Evolutionary conservation across 2,797 vertebrate genomes (phyloP).

Genomic region (Sardinella longiceps): DNA sequence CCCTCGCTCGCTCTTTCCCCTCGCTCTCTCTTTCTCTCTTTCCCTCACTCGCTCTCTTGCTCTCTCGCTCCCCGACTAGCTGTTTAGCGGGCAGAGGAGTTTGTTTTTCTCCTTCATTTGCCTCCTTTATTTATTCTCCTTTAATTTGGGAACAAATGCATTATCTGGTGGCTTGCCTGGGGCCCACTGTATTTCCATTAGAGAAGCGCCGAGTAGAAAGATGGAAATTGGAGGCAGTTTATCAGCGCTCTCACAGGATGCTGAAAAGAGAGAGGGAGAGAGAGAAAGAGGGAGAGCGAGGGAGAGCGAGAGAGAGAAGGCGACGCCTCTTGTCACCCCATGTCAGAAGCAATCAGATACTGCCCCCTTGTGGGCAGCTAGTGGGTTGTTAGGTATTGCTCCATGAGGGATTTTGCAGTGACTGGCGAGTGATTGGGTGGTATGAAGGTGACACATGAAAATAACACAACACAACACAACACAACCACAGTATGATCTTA

Average conservation of each 20-base stretch:
- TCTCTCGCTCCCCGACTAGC: slow-evolving; percentile 59
- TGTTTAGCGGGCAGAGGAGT: slow-evolving; percentile 66
- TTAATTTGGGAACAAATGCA: slow-evolving; percentile 70
- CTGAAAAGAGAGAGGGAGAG: neutral
- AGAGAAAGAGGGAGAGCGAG: no score
- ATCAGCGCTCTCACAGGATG: slow-evolving; percentile 27
- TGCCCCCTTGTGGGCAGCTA: neutral
- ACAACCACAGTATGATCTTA: neutral
- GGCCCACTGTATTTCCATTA: slow-evolving; percentile 69
- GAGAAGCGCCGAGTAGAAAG: slow-evolving; percentile 60
- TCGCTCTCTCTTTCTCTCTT: slow-evolving; percentile 58
- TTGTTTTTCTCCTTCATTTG: slow-evolving; percentile 71
- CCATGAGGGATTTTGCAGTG: neutral
- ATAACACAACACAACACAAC: no score
- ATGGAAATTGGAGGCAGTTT: slow-evolving; percentile 66
- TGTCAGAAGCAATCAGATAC: neutral
- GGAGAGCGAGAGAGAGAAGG: slow-evolving; percentile 19
- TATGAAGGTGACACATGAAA: neutral
- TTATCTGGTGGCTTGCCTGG: slow-evolving; percentile 59
- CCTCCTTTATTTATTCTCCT: slow-evolving; percentile 71
- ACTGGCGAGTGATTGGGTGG: neutral
- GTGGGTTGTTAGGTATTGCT: neutral
- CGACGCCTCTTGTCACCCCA: neutral
- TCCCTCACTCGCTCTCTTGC: no score
- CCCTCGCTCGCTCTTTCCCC: slow-evolving; percentile 55